Evolutionary conservation across 2,888 invertebrate genomes (phyloP).

Genomic region (Magallana nippona): DNA sequence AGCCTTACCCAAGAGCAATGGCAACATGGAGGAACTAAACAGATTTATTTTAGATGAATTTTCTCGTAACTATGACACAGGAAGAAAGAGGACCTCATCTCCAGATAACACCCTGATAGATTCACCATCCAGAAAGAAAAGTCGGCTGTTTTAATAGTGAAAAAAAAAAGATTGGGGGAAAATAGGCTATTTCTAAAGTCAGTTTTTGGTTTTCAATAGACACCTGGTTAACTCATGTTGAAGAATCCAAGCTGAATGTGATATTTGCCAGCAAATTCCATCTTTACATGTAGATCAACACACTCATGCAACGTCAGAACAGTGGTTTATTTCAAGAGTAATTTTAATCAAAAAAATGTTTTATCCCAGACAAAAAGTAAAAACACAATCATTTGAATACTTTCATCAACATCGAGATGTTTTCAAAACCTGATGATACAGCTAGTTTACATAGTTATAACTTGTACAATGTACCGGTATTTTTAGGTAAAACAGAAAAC

Average conservation of each 20-base stretch:
- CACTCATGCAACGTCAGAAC: neutral
- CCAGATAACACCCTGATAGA: conserved; percentile 86
- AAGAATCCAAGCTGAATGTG: conserved; percentile 34
- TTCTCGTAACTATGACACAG: conserved; percentile 84
- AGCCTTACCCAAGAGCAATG: conserved; percentile 60
- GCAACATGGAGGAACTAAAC: conserved; percentile 83
- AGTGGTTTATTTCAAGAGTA: too few species aligned
- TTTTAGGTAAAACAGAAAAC: too few species aligned
- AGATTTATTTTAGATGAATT: conserved; percentile 86
- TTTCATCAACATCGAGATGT: too few species aligned
- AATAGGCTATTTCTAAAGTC: neutral
- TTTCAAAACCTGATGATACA: too few species aligned
- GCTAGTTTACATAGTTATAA: too few species aligned
- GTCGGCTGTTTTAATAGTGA: conserved; percentile 79
- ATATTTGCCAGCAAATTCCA: neutral
- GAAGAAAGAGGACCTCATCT: conserved; percentile 79
- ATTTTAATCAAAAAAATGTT: too few species aligned
- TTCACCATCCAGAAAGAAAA: conserved; percentile 88
- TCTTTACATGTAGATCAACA: neutral
- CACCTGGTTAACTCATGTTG: conserved; percentile 10
- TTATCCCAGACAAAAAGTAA: too few species aligned
- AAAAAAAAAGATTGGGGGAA: neutral
- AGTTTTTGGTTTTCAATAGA: neutral
- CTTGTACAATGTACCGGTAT: too few species aligned
- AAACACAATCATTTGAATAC: too few species aligned